A percentile compares a stretch with the other conserved stretches of the same genome.
phyloP scores from a whole-genome alignment of 92 coral and sea anemone genomes.

The Paragorgia papillata region DNA sequence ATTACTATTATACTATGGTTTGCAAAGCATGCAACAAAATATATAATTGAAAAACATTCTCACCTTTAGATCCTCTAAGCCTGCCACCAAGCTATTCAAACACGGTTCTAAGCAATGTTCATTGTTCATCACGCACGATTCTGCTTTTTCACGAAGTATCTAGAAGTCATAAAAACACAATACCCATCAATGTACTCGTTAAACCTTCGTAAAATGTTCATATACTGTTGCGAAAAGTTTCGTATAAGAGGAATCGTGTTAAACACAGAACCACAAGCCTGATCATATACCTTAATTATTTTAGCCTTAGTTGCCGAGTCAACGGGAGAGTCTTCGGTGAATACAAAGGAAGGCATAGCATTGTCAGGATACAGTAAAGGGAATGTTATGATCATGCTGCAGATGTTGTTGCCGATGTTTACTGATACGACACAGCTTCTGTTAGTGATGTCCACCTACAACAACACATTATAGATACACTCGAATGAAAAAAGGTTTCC shows the following conservation, averaged over 20 bases:
- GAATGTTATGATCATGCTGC: conserved; percentile 80
- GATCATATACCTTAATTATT: conserved; percentile 89
- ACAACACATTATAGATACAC: neutral
- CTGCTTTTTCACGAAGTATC: conserved; percentile 94
- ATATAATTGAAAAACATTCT: neutral
- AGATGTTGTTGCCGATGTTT: conserved; percentile 69
- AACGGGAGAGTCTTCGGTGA: conserved; percentile 81
- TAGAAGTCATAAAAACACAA: conserved; percentile 21
- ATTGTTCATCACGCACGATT: conserved; percentile 77
- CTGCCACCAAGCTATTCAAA: conserved; percentile 80
- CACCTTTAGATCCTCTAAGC: conserved; percentile 86
- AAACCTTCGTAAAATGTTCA: too few species aligned
- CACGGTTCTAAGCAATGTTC: conserved; percentile 95
- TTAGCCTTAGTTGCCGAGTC: conserved; percentile 77
- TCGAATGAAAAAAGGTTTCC: neutral
- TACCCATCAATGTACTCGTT: too few species aligned
- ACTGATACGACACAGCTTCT: conserved; percentile 91
- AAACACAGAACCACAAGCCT: too few species aligned
- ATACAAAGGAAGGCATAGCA: conserved; percentile 91
- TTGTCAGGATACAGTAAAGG: conserved; percentile 91
- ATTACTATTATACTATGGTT: too few species aligned
- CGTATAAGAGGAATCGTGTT: too few species aligned
- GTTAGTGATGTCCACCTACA: conserved; percentile 90
- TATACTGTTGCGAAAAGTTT: too few species aligned
- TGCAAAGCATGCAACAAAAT: too few species aligned